Base-by-base conservation (phyloP, 92 coral and sea anemone species). In the Diadumene lineata region DNA sequence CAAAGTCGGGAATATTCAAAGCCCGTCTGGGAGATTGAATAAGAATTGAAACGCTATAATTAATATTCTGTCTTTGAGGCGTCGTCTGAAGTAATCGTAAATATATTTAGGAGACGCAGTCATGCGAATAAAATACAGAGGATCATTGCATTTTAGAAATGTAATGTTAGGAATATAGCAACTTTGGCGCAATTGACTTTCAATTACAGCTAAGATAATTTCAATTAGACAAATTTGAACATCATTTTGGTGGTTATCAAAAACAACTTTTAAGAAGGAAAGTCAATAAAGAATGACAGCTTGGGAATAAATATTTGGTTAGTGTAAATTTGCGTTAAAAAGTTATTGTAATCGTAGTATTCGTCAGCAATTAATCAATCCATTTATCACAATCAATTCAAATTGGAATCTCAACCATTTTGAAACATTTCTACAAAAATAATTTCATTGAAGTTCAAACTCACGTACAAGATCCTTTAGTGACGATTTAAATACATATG, bases 161-260 rank as follows among this genome's bases (percentile, higher is more conserved):
- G n/a, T 38, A 62, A 62, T 62, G 68, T 15, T 2, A 28, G 68
- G 68, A 62, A 62, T 62, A 32, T 58, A n/a, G n/a, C n/a, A n/a
- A n/a, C n/a, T n/a, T n/a, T n/a, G n/a, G n/a, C 26, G 58, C 19
- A 53, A 13, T 3, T 38, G 48, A n/a, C 48, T 38, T 13, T 13
- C 48, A 38, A 6, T 4, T 38, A 13, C 6, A 38, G 13, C 58
- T 53, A 53, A 58, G 31, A 1, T 15, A 58, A 23, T 58, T 58
- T 58, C 29, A 58, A 58, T 58, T 58, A 58, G 48, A 26, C 31
- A 22, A 58, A 22, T 23, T 26, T 22, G 64, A 58, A 58, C 17
- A 58, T 26, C 29, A 26, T 4, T 53, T 58, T 10, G 26, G 22
- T n/a, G 26, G 31, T 22, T 26, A 58, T 58, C 4, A 22, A 58